Evolutionary conservation across 2,888 invertebrate species (phyloP), one percentile per base, ranked within the genome.

Genomic region (Chymomyza caudatula): DNA sequence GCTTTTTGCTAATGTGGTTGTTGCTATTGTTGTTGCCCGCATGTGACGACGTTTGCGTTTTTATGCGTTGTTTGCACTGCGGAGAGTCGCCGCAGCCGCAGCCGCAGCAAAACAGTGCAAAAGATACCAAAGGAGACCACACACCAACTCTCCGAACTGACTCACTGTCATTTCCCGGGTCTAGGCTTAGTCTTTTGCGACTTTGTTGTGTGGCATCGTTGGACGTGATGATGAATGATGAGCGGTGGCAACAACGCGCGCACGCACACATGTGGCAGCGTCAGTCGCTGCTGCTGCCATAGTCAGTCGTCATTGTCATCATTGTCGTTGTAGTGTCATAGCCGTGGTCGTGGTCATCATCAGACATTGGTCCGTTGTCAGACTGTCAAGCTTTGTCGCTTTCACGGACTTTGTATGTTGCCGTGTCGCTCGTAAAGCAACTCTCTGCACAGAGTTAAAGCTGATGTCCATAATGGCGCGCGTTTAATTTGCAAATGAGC

Each of bases 401-500:
- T 67, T 51, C 25, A 55, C n/a, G 54, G 51, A 37, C 44, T 15
- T 59, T 49, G 59, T 55, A 53, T 49, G 53, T 57, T 55, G 49
- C 15, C 53, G 53, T 53, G 55, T 47, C 47, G 19, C 13, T 44
- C n/a, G 51, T 23, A 52, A 13, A 11, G 25, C n/a, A n/a, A n/a
- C 25, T 54, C 17, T 4, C 15, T 54, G 29, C 25, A 37, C 11
- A 37, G 29, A 37, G 8, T 11, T 11, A 54, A 54, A 54, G 54
- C 37, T 17, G 56, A 42, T 56, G 56, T 13, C 17, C 68, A 69
- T 66, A 60, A 65, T 29, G 71, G 73, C 68, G 60, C 72, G 76
- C 81, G 76, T 74, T 83, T 73, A 83, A 83, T 80, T 81, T 83
- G 81, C 81, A 81, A 84, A 81, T 81, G 77, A 81, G 81, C 78